Percentiles rank a stretch among this genome's conserved stretches.
phyloP scores from a whole-genome alignment of 2,113 vertebrate genomes.

The Spilogale gracilis region DNA sequence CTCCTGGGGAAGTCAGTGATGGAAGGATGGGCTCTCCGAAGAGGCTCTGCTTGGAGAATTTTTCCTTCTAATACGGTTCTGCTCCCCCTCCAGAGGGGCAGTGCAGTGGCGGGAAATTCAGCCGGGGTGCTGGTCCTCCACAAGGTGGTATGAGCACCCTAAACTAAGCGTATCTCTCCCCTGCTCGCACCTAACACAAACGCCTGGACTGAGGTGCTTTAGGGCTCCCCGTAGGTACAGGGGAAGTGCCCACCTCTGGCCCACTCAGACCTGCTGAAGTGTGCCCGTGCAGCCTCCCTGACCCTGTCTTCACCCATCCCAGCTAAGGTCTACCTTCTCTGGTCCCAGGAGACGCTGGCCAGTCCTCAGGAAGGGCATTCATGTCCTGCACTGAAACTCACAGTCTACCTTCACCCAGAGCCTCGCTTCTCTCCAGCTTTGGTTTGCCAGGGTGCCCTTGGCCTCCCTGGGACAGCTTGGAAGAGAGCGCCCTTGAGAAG shows the following conservation, averaged over 20 bases:
- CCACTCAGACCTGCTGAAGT: neutral
- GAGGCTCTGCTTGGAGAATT: neutral
- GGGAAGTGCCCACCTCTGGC: neutral
- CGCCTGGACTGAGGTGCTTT: neutral
- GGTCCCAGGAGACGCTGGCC: neutral
- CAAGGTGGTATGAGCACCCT: neutral
- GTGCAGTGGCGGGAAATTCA: neutral
- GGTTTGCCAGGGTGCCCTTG: too few relatives aligned
- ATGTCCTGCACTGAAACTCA: neutral
- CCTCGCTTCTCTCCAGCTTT: neutral
- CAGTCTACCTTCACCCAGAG: neutral
- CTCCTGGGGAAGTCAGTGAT: neutral
- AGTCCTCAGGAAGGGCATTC: neutral
- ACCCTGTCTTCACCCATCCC: neutral
- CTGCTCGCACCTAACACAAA: neutral
- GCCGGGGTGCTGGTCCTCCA: neutral
- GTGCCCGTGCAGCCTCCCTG: neutral
- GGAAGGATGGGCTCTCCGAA: neutral
- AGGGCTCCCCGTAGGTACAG: neutral
- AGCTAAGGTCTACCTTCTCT: neutral
- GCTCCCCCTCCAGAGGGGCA: neutral
- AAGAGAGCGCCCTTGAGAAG: neutral
- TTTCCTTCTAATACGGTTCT: neutral
- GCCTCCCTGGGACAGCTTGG: neutral
- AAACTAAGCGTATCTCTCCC: neutral